A percentile compares a stretch with the other conserved stretches of the same genome.
Evolutionary conservation across 1,140 invertebrate genomes (phyloP).

Genomic region (Achatina immaculata): DNA sequence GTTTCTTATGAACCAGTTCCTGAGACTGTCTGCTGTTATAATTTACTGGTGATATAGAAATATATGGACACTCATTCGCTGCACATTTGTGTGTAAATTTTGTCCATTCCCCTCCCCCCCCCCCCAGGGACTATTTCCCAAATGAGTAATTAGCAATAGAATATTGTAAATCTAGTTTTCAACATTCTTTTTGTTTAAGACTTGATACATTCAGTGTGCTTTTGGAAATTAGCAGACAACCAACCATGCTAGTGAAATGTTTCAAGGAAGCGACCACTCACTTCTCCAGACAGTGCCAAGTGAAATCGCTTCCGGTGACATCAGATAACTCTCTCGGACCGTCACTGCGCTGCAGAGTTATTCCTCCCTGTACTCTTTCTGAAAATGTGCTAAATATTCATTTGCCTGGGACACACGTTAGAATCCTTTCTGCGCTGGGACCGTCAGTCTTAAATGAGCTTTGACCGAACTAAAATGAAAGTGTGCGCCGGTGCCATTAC

Average conservation of each 20-base stretch:
- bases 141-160: too few relatives aligned
- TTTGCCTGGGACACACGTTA: neutral
- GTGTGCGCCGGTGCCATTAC: constrained; percentile 13
- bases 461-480: neutral
- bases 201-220: too few relatives aligned
- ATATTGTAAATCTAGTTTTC: too few relatives aligned
- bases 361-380: neutral
- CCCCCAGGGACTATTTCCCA: too few relatives aligned
- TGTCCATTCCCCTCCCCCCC: too few relatives aligned
- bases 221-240: too few relatives aligned
- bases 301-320: neutral
- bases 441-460: neutral
- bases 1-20: too few relatives aligned
- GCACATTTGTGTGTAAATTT: too few relatives aligned
- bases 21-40: too few relatives aligned
- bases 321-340: neutral
- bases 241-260: neutral
- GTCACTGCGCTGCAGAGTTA: neutral
- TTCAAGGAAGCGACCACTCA: neutral
- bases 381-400: neutral
- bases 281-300: neutral
- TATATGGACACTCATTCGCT: too few relatives aligned
- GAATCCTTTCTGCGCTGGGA: neutral
- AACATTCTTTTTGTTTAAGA: too few relatives aligned
- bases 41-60: too few relatives aligned